Evolutionary conservation across 2,113 vertebrate species (phyloP).

Genomic region (Nipponia nippon): DNA sequence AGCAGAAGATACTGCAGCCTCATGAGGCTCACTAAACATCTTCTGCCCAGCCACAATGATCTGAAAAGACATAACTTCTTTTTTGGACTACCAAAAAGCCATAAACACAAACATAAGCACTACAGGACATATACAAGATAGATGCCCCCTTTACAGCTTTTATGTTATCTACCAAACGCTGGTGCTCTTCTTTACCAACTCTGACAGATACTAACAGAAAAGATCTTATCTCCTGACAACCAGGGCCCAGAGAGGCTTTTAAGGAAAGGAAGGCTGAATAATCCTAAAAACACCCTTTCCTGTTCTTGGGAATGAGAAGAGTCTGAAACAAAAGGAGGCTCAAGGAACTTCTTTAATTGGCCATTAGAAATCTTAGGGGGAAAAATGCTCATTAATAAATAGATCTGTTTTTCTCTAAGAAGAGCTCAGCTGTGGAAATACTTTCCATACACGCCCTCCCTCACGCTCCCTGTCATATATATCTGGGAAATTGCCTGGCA

Average conservation of each 20-base stretch:
- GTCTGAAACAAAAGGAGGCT: neutral
- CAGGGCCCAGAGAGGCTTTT: neutral
- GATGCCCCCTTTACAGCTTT: neutral
- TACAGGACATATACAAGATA: neutral
- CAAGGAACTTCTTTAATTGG: neutral
- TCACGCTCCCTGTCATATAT: neutral
- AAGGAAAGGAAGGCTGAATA: neutral
- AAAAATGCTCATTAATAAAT: neutral
- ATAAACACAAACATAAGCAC: neutral
- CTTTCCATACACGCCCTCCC: neutral
- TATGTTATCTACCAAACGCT: neutral
- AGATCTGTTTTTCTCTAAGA: neutral
- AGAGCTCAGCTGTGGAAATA: conserved; percentile 6
- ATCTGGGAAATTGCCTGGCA: neutral
- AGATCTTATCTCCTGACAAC: neutral
- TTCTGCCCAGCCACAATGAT: neutral
- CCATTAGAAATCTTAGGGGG: neutral
- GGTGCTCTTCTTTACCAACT: neutral
- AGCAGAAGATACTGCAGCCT: neutral
- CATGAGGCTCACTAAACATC: neutral
- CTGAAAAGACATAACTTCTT: neutral
- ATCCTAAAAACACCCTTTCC: conserved; percentile 16
- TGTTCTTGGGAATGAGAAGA: neutral
- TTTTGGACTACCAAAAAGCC: neutral
- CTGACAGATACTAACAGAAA: neutral